Percentiles rank a stretch among this genome's conserved stretches.
Evolutionary conservation across 2,888 invertebrate species (phyloP).

Genomic region (Mantis religiosa): DNA sequence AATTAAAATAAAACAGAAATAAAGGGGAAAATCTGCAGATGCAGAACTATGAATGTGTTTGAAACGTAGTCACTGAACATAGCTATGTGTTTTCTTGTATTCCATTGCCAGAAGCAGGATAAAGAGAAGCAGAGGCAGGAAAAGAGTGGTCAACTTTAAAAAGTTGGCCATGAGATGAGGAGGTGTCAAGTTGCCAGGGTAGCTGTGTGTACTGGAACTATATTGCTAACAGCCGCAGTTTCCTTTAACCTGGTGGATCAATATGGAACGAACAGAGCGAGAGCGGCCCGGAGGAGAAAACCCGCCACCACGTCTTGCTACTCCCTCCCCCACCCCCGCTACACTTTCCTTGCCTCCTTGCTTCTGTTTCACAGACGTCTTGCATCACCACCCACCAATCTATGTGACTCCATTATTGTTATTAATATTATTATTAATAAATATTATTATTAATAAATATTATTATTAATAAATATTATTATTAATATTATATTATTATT

Average conservation of each 20-base stretch:
- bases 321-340: neutral
- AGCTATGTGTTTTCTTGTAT: neutral
- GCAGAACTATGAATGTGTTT: too few relatives aligned
- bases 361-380: neutral
- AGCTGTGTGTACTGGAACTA: conserved; percentile 17
- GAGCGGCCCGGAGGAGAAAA: neutral
- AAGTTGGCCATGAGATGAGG: neutral
- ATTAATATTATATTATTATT: too few relatives aligned
- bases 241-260: conserved; percentile 19
- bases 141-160: conserved; percentile 8
- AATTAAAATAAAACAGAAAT: too few relatives aligned
- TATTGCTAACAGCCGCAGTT: conserved; percentile 19
- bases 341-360: neutral
- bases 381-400: neutral
- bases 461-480: neutral
- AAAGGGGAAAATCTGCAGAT: too few relatives aligned
- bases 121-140: neutral
- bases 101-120: neutral
- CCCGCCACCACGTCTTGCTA: conserved; percentile 2
- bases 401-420: neutral
- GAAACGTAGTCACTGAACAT: too few relatives aligned
- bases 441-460: neutral
- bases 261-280: neutral
- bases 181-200: conserved; percentile 16
- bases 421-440: neutral